phyloP scores from a whole-genome alignment of 2,113 vertebrate species.

The Perccottus glenii region DNA sequence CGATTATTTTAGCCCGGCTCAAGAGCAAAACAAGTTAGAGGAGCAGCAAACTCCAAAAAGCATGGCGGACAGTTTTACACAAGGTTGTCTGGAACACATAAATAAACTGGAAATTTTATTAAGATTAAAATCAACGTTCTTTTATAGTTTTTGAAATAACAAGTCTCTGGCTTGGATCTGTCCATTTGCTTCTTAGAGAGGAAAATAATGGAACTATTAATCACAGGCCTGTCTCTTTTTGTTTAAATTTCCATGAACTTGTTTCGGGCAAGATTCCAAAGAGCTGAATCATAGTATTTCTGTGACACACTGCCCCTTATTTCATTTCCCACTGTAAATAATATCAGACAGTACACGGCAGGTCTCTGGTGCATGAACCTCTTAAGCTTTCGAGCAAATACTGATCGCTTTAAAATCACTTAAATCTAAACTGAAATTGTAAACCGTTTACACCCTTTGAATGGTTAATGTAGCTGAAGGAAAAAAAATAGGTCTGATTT shows the following conservation, averaged over 20 bases:
- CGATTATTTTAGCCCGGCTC: slow-evolving; percentile 31
- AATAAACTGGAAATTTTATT: too few relatives aligned
- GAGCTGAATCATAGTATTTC: too few relatives aligned
- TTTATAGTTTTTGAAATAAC: neutral
- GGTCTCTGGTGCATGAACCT: neutral
- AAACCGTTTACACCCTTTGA: too few relatives aligned
- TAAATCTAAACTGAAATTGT: too few relatives aligned
- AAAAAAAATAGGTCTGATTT: too few relatives aligned
- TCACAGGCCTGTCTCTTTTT: neutral
- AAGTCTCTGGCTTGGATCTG: too few relatives aligned
- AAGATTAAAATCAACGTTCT: neutral
- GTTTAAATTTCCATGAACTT: neutral
- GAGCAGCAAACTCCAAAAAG: slow-evolving; percentile 19
- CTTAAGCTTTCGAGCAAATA: neutral
- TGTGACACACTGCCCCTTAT: neutral
- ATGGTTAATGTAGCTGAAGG: too few relatives aligned
- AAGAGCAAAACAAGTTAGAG: slow-evolving; percentile 14
- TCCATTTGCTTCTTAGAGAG: neutral
- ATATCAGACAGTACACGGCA: neutral
- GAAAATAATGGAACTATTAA: neutral
- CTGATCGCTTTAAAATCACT: too few relatives aligned
- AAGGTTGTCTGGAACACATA: neutral
- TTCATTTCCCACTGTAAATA: neutral
- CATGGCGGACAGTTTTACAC: neutral
- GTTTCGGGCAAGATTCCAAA: too few relatives aligned